Conservation (phyloP, 2,797 vertebrate species). For the Betta splendens region DNA sequence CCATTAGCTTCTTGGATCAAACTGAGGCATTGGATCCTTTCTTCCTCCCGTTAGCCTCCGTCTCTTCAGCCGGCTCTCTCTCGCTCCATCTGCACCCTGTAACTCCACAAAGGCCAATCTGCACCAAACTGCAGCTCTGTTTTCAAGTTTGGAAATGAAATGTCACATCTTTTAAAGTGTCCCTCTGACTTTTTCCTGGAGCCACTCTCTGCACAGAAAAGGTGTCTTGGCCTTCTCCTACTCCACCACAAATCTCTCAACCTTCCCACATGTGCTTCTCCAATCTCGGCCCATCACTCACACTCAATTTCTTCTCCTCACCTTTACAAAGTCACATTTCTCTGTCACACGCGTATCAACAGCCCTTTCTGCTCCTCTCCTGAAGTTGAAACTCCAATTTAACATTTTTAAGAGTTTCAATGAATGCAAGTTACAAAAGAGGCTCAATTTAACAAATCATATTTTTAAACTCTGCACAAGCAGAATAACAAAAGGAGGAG, state of each 20-base stretch:
- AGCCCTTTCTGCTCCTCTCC: not conserved
- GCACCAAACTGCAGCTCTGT: conserved; percentile 19
- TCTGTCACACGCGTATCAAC: not conserved
- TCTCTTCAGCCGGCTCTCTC: conserved; percentile 13
- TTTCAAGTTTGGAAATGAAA: conserved; percentile 48
- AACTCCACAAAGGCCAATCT: conserved; percentile 7
- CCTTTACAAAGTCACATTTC: not conserved
- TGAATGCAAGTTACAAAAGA: not conserved
- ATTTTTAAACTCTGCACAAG: conserved; percentile 8
- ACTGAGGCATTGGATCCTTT: conserved; percentile 9
- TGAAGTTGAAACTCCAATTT: not conserved
- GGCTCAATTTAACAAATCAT: conserved; percentile 12
- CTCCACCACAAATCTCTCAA: not conserved
- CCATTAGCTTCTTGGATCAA: conserved; percentile 4
- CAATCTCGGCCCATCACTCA: not conserved
- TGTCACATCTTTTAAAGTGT: conserved; percentile 52
- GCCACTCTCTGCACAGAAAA: conserved; percentile 18
- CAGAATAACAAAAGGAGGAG: conserved; percentile 4
- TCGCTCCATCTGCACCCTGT: not conserved
- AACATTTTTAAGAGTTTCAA: not conserved
- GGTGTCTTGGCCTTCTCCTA: conserved; percentile 4
- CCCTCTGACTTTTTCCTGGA: conserved; percentile 41
- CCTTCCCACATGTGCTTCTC: conserved; percentile 20
- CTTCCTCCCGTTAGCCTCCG: conserved; percentile 6
- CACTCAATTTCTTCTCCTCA: conserved; percentile 15